These are phyloP conservation scores for Agriopis leucophaearia DNA, from an alignment of 2,888 invertebrate species.

Conservation along the genomic window DNA sequence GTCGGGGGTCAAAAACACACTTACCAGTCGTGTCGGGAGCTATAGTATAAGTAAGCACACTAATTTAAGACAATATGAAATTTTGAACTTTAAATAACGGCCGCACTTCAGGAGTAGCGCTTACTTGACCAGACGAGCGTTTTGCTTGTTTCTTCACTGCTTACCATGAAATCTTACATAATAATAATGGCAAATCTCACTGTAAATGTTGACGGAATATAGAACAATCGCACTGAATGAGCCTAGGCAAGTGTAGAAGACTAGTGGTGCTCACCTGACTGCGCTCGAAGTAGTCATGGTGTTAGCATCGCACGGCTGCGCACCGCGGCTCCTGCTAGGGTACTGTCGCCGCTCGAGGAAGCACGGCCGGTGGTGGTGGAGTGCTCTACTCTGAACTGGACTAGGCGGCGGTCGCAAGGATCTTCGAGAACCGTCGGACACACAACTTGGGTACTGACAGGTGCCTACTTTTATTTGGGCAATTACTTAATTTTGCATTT, in stretches of 20 bases:
- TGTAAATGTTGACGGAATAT: background rate
- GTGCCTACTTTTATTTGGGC: too few relatives aligned
- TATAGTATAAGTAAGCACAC: too few relatives aligned
- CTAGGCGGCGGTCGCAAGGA: background rate
- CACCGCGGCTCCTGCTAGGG: slow-evolving; percentile 32
- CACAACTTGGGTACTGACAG: too few relatives aligned
- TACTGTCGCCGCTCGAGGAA: slow-evolving; percentile 8
- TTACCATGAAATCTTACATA: background rate
- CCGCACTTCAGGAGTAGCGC: background rate
- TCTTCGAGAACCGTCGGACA: background rate
- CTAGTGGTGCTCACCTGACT: slow-evolving; percentile 46
- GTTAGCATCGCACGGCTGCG: slow-evolving; percentile 46
- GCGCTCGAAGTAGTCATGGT: slow-evolving; percentile 48
- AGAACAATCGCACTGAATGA: background rate
- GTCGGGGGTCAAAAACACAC: too few relatives aligned
- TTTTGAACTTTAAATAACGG: too few relatives aligned
- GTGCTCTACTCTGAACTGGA: slow-evolving; percentile 10
- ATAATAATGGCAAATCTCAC: background rate
- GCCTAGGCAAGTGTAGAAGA: background rate
- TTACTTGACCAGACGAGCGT: background rate
- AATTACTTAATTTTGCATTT: too few relatives aligned
- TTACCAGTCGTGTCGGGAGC: too few relatives aligned
- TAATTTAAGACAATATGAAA: too few relatives aligned
- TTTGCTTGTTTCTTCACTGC: too few relatives aligned
- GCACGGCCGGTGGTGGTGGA: background rate